Conservation (phyloP, 2,113 vertebrate species). For the Chaetodon auriga region DNA sequence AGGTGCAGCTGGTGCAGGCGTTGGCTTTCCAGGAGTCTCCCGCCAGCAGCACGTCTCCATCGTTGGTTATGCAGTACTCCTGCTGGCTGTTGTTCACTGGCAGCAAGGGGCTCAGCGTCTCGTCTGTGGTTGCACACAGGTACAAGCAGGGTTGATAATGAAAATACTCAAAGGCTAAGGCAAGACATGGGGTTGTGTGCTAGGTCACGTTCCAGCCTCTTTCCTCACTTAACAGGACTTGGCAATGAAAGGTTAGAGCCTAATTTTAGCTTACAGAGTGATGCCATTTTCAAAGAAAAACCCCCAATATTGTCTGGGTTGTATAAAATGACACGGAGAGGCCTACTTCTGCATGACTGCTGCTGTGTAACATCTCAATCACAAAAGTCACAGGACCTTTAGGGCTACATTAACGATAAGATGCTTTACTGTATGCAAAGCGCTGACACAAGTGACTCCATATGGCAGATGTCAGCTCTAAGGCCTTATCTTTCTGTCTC, state of each 20-base stretch:
- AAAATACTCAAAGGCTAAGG: not conserved
- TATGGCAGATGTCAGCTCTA: constrained; percentile 43
- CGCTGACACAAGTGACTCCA: constrained; percentile 58
- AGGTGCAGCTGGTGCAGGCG: constrained; percentile 87
- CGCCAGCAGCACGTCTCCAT: constrained; percentile 83
- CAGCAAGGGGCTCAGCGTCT: constrained; percentile 73
- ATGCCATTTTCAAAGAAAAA: not conserved
- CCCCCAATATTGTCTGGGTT: not conserved
- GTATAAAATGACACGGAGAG: not conserved
- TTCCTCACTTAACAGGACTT: not conserved
- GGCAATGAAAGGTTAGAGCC: not conserved
- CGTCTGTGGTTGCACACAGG: constrained; percentile 71
- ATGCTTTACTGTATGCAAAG: constrained; percentile 53
- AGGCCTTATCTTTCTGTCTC: constrained; percentile 50
- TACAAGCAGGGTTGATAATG: constrained; percentile 10
- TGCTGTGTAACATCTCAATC: constrained; percentile 34
- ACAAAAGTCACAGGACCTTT: constrained; percentile 20
- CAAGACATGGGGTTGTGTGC: not conserved
- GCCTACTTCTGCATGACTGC: not conserved
- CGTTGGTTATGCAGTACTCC: constrained; percentile 85
- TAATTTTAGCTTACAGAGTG: not conserved
- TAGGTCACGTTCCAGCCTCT: not conserved
- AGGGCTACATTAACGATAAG: constrained; percentile 45
- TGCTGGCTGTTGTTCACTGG: constrained; percentile 82
- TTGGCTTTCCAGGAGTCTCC: constrained; percentile 87